phyloP scores from a whole-genome alignment of 2,113 vertebrate species.

The Tauraco erythrolophus region DNA sequence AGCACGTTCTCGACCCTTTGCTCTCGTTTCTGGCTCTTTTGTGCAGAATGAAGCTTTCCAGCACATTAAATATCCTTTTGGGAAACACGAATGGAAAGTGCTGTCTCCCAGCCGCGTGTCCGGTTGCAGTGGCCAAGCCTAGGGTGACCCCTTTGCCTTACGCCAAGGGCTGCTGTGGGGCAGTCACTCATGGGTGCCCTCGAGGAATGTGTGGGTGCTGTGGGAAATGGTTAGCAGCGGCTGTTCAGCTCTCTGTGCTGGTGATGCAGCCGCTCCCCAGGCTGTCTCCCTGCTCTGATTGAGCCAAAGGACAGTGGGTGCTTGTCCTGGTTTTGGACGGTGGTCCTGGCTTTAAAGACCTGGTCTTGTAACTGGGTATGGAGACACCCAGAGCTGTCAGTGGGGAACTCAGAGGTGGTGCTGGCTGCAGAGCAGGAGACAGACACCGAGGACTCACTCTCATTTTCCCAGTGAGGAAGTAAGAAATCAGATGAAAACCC shows the following conservation, averaged over 20 bases:
- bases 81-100: rapidly evolving
- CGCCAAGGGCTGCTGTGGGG: not conserved
- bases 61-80: not conserved
- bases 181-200: rapidly evolving
- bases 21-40: not conserved
- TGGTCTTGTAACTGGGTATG: not conserved
- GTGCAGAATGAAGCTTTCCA: no score
- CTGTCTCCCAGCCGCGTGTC: rapidly evolving
- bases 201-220: not conserved
- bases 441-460: rapidly evolving
- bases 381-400: rapidly evolving
- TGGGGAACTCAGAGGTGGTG: not conserved
- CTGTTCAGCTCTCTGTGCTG: not conserved
- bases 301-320: not conserved
- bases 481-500: not conserved
- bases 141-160: not conserved
- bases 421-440: not conserved
- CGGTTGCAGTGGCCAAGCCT: not conserved
- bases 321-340: not conserved
- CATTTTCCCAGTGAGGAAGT: not conserved
- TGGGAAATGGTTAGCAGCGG: not conserved
- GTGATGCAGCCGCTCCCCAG: not conserved
- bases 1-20: not conserved
- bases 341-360: not conserved
- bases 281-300: not conserved